These are phyloP conservation scores for Melanogrammus aeglefinus DNA, from an alignment of 2,797 vertebrate species.

Conservation along the genomic window DNA sequence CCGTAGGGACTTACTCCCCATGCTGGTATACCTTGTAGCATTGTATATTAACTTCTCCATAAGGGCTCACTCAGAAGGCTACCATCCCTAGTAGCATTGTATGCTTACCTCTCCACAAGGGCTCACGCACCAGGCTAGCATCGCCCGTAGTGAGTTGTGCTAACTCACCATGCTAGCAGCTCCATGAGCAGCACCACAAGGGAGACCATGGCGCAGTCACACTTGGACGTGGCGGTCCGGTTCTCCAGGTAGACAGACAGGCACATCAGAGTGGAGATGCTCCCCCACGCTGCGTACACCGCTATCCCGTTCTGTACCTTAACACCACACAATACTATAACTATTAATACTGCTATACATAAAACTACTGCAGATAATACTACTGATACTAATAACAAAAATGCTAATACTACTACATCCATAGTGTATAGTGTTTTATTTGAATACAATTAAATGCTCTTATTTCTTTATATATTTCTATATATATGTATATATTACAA, in stretches of 20 bases:
- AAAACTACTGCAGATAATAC: background rate
- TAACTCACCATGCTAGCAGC: constrained; percentile 35
- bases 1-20: too few relatives aligned
- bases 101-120: too few relatives aligned
- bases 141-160: background rate
- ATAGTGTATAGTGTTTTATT: too few relatives aligned
- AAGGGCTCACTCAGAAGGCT: too few relatives aligned
- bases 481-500: background rate
- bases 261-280: constrained; percentile 69
- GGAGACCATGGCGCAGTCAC: constrained; percentile 50
- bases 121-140: background rate
- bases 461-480: too few relatives aligned
- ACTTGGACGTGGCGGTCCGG: constrained; percentile 34
- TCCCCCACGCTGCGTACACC: constrained; percentile 68
- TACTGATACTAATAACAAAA: too few relatives aligned
- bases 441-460: too few relatives aligned
- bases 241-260: constrained; percentile 71
- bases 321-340: background rate
- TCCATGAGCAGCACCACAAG: constrained; percentile 59
- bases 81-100: too few relatives aligned
- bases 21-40: too few relatives aligned
- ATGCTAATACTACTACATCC: too few relatives aligned
- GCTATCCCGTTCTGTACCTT: constrained; percentile 81
- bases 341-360: background rate
- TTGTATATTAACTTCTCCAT: too few relatives aligned